These are phyloP conservation scores for Euura lappo DNA, from an alignment of 1,140 invertebrate genomes.

Conservation along the genomic window DNA sequence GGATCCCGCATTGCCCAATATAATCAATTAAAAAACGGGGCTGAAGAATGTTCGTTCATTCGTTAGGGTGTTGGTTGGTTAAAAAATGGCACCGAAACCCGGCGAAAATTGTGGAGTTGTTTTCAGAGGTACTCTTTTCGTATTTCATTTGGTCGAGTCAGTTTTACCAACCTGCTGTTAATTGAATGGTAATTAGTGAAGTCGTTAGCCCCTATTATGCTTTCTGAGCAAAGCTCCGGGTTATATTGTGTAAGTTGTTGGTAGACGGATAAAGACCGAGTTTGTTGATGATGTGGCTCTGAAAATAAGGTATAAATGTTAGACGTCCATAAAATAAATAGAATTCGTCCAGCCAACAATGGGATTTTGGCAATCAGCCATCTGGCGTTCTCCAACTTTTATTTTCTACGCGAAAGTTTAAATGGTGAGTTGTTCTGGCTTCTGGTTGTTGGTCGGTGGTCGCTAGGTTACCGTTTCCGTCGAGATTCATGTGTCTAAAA, in stretches of 20 bases:
- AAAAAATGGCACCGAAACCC: background rate
- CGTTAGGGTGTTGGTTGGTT: too few relatives aligned
- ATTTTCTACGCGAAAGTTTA: conserved; percentile 38
- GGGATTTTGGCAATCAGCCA: conserved; percentile 35
- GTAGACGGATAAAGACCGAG: background rate
- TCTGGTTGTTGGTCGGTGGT: too few relatives aligned
- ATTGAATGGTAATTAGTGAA: conserved; percentile 7
- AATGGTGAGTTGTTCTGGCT: conserved; percentile 18
- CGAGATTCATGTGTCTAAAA: background rate
- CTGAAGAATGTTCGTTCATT: too few relatives aligned
- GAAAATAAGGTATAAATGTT: conserved; percentile 12
- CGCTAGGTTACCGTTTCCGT: background rate
- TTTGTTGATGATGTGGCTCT: background rate
- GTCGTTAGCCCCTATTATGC: background rate
- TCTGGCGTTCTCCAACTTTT: conserved; percentile 31
- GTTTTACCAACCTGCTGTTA: background rate
- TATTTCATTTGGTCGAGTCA: background rate
- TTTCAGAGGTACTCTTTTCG: background rate
- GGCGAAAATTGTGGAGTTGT: background rate
- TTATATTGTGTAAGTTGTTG: background rate
- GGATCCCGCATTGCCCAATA: too few relatives aligned
- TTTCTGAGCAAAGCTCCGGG: background rate
- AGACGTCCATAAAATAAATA: conserved; percentile 32
- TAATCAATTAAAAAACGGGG: too few relatives aligned
- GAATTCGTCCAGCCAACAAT: conserved; percentile 31